phyloP scores from a whole-genome alignment of 2,113 vertebrate species.

The Heterotilapia buettikoferi region DNA sequence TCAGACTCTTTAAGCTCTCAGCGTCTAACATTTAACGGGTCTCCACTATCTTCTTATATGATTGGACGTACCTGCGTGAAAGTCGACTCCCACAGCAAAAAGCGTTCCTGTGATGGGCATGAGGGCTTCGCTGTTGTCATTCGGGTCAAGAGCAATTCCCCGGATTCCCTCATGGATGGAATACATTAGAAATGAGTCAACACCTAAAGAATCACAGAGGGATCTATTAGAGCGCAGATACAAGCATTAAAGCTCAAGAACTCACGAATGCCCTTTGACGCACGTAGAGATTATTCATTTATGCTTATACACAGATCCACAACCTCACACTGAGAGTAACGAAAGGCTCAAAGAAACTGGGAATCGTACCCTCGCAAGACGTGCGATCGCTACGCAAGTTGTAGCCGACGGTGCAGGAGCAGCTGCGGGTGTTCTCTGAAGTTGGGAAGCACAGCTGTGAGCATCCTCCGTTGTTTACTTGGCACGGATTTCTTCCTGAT shows the following conservation, averaged over 20 bases:
- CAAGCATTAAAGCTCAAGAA: not conserved
- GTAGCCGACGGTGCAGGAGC: conserved; percentile 93
- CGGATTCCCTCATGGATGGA: conserved; percentile 94
- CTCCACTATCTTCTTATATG: not conserved
- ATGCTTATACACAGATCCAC: not conserved
- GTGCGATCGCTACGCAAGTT: conserved; percentile 87
- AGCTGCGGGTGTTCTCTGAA: conserved; percentile 89
- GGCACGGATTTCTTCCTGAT: conserved; percentile 90
- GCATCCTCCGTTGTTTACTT: conserved; percentile 92
- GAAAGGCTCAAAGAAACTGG: not conserved
- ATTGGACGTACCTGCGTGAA: conserved; percentile 84
- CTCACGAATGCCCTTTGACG: not conserved
- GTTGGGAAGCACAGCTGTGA: conserved; percentile 95
- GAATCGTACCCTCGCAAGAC: conserved; percentile 84
- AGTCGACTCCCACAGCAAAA: conserved; percentile 96
- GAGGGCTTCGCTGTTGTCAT: conserved; percentile 88
- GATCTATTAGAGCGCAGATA: not conserved
- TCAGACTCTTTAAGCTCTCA: not conserved
- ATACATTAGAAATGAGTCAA: conserved; percentile 96
- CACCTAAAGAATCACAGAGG: conserved; percentile 68
- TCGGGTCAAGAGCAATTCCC: conserved; percentile 89
- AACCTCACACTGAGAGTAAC: not conserved
- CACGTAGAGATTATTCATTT: not conserved
- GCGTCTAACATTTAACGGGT: accelerated
- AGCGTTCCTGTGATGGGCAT: conserved; percentile 94